Base-by-base conservation (phyloP, 2,113 vertebrate genomes). In the Zootoca vivipara region DNA sequence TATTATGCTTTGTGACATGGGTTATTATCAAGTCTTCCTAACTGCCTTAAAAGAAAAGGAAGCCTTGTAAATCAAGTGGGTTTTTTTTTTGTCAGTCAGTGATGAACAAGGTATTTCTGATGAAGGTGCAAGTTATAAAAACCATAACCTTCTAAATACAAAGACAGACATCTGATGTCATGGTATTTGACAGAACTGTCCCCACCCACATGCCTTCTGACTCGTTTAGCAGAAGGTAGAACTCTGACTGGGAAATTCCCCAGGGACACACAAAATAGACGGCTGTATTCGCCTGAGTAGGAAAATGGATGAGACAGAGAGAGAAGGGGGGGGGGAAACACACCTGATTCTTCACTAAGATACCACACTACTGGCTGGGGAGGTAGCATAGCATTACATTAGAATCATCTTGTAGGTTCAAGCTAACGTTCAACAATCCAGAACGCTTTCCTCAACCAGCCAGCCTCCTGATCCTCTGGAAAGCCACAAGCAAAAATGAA, bases 121-220 rank as follows among this genome's bases (percentile, higher is more conserved):
- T 69, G 85, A 86, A 79, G 75, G 33, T 87, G 52, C 70, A 85
- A 75, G 62, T 82, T 42, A 74, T 73, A 62, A 46, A 74, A 40
- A 62, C 42, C 77, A 87, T 89, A 89, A 92, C 70, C 82, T 90
- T 91, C 89, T 89, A 92, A 86, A 82, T 86, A 10, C 92, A 90
- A 92, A 82, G 90, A 92, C 22, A 94, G 69, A 72, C 72, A 82
- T 90, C 91, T 94, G 87, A 78, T 52, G 92, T 95, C 92, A 94
- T 94, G 90, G 92, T 94, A 92, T 92, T 94, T 96, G 91, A 95
- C 88, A 87, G 90, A 96, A 96, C 95, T 62, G 92, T 65, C 97
- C 97, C 97, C 97, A 97, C 97, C 97, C 95, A 97, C 97, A 92
- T 90, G 92, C 77, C 92, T 95, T 92, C 89, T 91, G 95, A 92